A percentile compares a stretch with the other conserved stretches of the same genome.
Conservation (phyloP, 2,113 vertebrate species). For the Columbina picui region DNA sequence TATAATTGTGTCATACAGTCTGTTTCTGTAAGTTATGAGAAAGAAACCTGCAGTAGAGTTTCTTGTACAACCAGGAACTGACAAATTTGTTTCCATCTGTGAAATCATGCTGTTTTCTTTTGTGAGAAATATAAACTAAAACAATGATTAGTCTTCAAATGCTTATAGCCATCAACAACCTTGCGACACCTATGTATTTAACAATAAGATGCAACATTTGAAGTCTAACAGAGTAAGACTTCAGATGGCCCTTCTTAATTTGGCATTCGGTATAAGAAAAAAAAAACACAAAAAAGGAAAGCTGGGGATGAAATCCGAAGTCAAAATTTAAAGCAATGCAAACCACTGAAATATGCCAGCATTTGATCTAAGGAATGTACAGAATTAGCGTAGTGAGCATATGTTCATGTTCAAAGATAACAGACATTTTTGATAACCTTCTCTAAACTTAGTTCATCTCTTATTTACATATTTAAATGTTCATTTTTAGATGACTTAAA, state of each 20-base stretch:
- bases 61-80: background rate
- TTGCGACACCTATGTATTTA: no score
- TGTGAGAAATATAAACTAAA: background rate
- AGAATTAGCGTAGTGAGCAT: constrained; percentile 32
- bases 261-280: background rate
- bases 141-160: no score
- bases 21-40: background rate
- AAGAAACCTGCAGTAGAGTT: background rate
- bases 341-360: background rate
- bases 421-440: constrained; percentile 43
- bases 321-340: background rate
- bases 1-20: background rate
- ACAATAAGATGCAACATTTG: background rate
- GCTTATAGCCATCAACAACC: no score
- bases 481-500: background rate
- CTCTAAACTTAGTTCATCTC: constrained; percentile 6
- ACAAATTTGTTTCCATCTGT: background rate
- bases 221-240: background rate
- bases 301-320: background rate
- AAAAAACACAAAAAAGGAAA: background rate
- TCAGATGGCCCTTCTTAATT: background rate
- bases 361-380: background rate
- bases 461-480: constrained; percentile 37
- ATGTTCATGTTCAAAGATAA: constrained; percentile 43
- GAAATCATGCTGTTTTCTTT: background rate